These are phyloP conservation scores for Xiphias gladius DNA, from an alignment of 2,113 vertebrate species.

Conservation along the genomic window DNA sequence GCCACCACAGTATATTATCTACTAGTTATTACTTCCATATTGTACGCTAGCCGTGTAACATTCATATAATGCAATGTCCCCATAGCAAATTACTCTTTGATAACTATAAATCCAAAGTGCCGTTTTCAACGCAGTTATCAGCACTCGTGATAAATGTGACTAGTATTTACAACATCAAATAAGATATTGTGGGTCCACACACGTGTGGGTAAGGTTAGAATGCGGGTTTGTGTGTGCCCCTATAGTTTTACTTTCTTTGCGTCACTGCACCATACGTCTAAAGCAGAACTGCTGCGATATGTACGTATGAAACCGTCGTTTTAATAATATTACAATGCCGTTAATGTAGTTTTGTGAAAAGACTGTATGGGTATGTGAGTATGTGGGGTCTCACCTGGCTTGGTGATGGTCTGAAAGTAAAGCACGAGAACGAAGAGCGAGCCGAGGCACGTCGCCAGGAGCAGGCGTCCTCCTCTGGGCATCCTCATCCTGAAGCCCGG, in stretches of 20 bases:
- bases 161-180: too few species aligned
- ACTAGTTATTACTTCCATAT: neutral
- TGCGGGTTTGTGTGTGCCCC: too few species aligned
- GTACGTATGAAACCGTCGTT: too few species aligned
- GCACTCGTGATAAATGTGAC: too few species aligned
- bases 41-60: neutral
- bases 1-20: neutral
- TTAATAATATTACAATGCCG: neutral
- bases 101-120: too few species aligned
- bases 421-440: conserved; percentile 84
- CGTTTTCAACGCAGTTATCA: too few species aligned
- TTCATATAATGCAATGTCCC: neutral
- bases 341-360: neutral
- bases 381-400: conserved; percentile 71
- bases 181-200: too few species aligned
- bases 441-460: conserved; percentile 83
- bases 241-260: neutral
- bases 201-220: too few species aligned
- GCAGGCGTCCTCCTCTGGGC: conserved; percentile 81
- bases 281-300: too few species aligned
- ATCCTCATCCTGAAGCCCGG: conserved; percentile 80
- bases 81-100: too few species aligned
- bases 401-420: conserved; percentile 83
- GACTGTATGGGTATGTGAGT: neutral
- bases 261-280: neutral